Conservation (phyloP, 2,113 vertebrate species). For the Stigmatopora argus region DNA sequence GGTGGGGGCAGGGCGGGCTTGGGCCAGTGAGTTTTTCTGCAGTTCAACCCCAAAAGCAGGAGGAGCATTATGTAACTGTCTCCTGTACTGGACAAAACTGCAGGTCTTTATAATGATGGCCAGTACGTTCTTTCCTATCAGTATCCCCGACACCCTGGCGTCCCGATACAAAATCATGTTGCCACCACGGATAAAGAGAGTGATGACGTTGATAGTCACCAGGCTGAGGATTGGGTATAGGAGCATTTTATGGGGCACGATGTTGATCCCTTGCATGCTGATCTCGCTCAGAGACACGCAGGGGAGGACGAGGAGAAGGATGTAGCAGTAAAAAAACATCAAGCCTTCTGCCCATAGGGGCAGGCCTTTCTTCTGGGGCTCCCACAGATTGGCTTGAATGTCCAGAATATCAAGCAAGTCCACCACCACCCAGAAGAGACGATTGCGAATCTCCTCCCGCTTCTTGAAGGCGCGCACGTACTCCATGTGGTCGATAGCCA, state of each 20-base stretch:
- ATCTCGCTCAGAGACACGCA: slow-evolving; percentile 77
- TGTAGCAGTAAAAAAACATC: slow-evolving; percentile 80
- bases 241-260: slow-evolving; percentile 78
- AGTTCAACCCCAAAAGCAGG: slow-evolving; percentile 65
- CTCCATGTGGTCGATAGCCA: slow-evolving; percentile 76
- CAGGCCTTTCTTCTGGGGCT: slow-evolving; percentile 75
- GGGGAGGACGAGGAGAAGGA: slow-evolving; percentile 73
- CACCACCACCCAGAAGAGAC: slow-evolving; percentile 77
- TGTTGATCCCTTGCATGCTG: slow-evolving; percentile 78
- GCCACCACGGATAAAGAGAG: slow-evolving; percentile 72
- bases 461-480: slow-evolving; percentile 75
- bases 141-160: slow-evolving; percentile 68
- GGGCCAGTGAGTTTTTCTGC: slow-evolving; percentile 67
- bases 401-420: slow-evolving; percentile 75
- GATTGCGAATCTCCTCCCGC: slow-evolving; percentile 73
- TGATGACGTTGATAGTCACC: slow-evolving; percentile 74
- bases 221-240: slow-evolving; percentile 76
- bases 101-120: slow-evolving; percentile 74
- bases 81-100: slow-evolving; percentile 75
- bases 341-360: slow-evolving; percentile 75
- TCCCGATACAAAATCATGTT: slow-evolving; percentile 75
- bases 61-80: slow-evolving; percentile 66
- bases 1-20: slow-evolving; percentile 46
- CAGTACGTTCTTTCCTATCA: slow-evolving; percentile 75
- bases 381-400: slow-evolving; percentile 78